phyloP scores from a whole-genome alignment of 2,888 invertebrate species.

The Oegoconia quadripuncta region DNA sequence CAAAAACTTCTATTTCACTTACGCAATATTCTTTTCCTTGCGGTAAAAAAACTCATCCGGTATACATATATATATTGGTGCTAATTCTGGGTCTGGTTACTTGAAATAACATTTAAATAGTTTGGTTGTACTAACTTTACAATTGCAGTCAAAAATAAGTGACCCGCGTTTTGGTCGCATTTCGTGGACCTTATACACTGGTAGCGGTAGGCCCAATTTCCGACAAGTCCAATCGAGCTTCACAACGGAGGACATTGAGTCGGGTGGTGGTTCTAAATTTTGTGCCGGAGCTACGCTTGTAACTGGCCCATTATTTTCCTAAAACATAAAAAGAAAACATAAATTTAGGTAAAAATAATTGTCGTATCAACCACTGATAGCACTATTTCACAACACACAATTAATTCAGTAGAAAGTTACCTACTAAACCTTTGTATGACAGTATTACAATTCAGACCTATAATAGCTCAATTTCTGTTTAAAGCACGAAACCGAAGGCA shows the following conservation, averaged over 20 bases:
- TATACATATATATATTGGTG: too few species aligned
- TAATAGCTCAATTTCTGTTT: too few species aligned
- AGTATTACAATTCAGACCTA: too few species aligned
- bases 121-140: constrained; percentile 57
- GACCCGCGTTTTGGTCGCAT: constrained; percentile 49
- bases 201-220: constrained; percentile 61
- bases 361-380: background rate
- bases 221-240: constrained; percentile 70
- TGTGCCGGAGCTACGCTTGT: constrained; percentile 48
- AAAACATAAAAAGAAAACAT: constrained; percentile 11
- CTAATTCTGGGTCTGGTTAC: too few species aligned
- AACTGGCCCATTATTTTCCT: constrained; percentile 53
- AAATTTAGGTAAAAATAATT: background rate
- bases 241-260: constrained; percentile 51
- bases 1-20: too few species aligned
- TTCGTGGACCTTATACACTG: constrained; percentile 58
- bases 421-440: too few species aligned
- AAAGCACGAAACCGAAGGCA: too few species aligned
- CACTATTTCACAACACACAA: too few species aligned
- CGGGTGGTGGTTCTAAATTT: constrained; percentile 64
- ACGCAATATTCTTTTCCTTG: too few species aligned
- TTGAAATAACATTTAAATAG: too few species aligned
- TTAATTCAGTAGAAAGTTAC: too few species aligned
- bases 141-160: constrained; percentile 52
- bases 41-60: too few species aligned